Conservation (phyloP, 2,113 vertebrate species). For the Tichodroma muraria region DNA sequence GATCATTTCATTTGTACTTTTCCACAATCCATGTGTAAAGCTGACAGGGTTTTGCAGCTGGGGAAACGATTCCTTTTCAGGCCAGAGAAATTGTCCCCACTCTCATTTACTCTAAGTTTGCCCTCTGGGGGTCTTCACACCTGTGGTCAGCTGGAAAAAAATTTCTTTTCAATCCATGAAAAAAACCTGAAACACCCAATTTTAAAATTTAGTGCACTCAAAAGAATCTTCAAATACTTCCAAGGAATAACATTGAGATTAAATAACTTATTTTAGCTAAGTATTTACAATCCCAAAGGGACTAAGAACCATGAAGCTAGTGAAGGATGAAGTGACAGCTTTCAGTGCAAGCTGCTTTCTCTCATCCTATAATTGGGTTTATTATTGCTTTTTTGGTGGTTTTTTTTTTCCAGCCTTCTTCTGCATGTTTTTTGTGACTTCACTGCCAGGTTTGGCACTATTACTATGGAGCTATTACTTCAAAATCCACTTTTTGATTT, state of each 20-base stretch:
- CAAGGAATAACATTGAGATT: neutral
- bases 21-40: neutral
- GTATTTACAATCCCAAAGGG: neutral
- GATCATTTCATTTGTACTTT: neutral
- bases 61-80: neutral
- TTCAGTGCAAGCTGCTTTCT: neutral
- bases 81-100: neutral
- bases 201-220: neutral
- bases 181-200: fast-evolving
- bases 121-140: neutral
- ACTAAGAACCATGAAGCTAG: neutral
- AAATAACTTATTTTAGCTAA: neutral
- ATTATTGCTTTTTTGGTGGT: neutral
- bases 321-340: neutral
- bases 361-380: neutral
- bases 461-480: neutral
- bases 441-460: neutral
- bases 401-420: neutral
- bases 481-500: neutral
- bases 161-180: neutral
- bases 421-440: neutral
- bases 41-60: neutral
- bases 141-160: neutral
- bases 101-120: neutral
- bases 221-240: neutral